Percentiles rank a stretch among this genome's conserved stretches.
phyloP scores from a whole-genome alignment of 2,113 vertebrate genomes.

The Catagonus wagneri region DNA sequence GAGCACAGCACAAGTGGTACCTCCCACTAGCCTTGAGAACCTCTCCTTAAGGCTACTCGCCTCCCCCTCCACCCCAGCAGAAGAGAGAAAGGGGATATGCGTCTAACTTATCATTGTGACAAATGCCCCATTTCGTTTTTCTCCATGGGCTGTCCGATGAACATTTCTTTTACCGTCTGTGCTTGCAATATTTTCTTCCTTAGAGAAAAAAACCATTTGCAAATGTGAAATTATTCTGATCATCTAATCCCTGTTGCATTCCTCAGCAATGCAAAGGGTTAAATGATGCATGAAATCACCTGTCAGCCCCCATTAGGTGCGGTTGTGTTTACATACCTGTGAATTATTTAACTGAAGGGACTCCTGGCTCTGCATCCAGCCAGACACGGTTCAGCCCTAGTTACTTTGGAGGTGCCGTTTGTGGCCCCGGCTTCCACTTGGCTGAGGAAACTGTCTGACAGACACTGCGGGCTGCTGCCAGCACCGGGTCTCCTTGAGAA shows the following conservation, averaged over 20 bases:
- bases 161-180: neutral
- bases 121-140: neutral
- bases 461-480: constrained; percentile 38
- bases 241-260: constrained; percentile 70
- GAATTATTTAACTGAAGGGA: constrained; percentile 59
- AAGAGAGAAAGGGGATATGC: neutral
- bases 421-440: constrained; percentile 31
- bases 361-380: neutral
- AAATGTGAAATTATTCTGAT: constrained; percentile 69
- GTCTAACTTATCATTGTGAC: neutral
- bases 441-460: constrained; percentile 59
- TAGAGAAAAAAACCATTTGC: constrained; percentile 37
- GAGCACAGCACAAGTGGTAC: neutral
- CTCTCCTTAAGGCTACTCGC: neutral
- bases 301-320: constrained; percentile 79
- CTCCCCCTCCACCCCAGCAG: accelerated
- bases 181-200: constrained; percentile 17
- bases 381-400: constrained; percentile 33
- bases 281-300: constrained; percentile 87
- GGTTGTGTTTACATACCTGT: constrained; percentile 42
- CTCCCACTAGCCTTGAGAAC: neutral
- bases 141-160: neutral
- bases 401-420: constrained; percentile 24
- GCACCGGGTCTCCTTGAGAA: constrained; percentile 76
- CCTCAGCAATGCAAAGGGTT: constrained; percentile 80